Percentiles rank a stretch among this genome's conserved stretches.
These are phyloP conservation scores for Melanostigma gelatinosum DNA, from an alignment of 2,113 vertebrate species.

Conservation along the genomic window DNA sequence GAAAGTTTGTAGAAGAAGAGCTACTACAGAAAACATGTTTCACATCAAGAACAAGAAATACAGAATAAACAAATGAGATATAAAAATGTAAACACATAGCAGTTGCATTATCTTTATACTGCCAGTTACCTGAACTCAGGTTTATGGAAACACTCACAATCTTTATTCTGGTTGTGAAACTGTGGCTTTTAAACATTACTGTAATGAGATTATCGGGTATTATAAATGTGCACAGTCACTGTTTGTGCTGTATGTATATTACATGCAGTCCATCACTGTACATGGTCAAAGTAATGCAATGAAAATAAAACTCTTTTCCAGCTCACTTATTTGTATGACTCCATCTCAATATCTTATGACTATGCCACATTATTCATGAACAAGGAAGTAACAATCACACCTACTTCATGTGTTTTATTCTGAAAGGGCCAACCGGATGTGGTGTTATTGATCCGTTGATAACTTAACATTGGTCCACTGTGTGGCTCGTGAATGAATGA, in stretches of 20 bases:
- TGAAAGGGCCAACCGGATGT: conserved; percentile 35
- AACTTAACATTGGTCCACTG: background rate
- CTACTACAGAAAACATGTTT: background rate
- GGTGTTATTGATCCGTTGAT: accelerated
- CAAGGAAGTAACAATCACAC: background rate
- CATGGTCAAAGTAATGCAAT: background rate
- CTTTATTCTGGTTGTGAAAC: background rate
- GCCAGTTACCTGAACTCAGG: background rate
- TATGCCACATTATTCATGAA: background rate
- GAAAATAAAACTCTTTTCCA: background rate
- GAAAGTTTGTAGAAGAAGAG: no score
- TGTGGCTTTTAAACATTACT: background rate
- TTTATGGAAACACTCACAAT: background rate
- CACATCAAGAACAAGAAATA: background rate
- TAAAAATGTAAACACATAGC: background rate
- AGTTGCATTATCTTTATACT: background rate
- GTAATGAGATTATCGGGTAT: background rate
- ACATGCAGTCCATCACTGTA: background rate
- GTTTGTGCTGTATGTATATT: background rate
- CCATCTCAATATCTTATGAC: background rate
- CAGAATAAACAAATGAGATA: no score
- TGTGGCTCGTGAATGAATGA: conserved; percentile 47
- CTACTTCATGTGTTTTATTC: background rate
- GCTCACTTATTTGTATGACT: background rate
- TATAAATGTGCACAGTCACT: background rate